phyloP scores from a whole-genome alignment of 1,140 invertebrate genomes.

The Sarcophaga bullata region DNA sequence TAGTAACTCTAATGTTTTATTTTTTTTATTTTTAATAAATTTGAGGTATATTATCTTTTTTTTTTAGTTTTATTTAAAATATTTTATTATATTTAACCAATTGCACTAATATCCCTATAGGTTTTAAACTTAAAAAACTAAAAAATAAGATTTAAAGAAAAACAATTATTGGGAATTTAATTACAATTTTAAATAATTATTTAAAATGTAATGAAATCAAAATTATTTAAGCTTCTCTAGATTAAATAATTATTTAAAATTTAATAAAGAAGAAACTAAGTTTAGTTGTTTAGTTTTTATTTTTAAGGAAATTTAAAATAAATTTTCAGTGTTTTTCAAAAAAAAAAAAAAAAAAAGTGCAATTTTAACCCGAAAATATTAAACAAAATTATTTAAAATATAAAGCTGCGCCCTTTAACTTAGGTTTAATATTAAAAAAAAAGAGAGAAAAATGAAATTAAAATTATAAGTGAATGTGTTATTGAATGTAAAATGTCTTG shows the following conservation, averaged over 20 bases:
- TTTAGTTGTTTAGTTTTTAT: too few relatives aligned
- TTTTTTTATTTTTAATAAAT: background rate
- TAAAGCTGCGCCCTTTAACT: conserved; percentile 10
- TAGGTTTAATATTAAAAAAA: background rate
- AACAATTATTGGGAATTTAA: too few relatives aligned
- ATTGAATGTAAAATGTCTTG: too few relatives aligned
- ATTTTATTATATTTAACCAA: conserved; percentile 32
- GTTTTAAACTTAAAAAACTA: background rate
- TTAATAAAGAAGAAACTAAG: too few relatives aligned
- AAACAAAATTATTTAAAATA: background rate
- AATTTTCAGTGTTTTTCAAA: too few relatives aligned
- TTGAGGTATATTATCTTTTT: background rate
- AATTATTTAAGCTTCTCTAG: too few relatives aligned
- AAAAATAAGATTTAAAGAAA: background rate
- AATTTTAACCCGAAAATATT: background rate
- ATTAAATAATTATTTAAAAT: too few relatives aligned
- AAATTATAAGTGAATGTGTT: background rate
- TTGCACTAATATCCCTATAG: conserved; percentile 28
- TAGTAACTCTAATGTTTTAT: background rate
- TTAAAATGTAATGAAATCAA: too few relatives aligned
- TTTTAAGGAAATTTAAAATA: too few relatives aligned
- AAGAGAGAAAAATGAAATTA: background rate
- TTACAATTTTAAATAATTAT: too few relatives aligned
- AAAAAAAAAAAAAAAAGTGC: background rate
- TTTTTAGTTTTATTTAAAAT: conserved; percentile 6